Evolutionary conservation across 2,797 vertebrate species (phyloP).

Genomic region (Artibeus lituratus): DNA sequence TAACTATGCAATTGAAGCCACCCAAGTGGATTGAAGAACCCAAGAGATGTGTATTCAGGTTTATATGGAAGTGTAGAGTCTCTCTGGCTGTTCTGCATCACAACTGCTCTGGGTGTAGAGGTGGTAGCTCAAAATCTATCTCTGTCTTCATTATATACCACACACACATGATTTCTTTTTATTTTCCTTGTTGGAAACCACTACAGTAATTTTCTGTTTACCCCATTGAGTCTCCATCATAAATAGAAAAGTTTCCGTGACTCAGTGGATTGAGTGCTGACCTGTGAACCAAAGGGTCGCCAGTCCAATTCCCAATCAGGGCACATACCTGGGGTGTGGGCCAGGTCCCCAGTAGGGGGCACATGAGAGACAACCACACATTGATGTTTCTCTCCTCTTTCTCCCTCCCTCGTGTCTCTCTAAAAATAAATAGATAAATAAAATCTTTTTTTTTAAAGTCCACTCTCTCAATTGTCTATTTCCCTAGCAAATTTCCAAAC

Average conservation of each 20-base stretch:
- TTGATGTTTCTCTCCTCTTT: no score
- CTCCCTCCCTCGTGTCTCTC: no score
- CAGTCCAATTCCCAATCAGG: no score
- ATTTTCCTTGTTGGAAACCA: neutral
- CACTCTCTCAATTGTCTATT: neutral
- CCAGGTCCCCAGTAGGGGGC: no score
- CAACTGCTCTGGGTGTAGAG: neutral
- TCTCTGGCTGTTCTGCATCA: neutral
- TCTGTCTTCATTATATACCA: neutral
- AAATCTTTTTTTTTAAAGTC: neutral
- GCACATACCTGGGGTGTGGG: no score
- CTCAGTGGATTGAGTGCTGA: no score
- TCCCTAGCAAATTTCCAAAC: neutral
- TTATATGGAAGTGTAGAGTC: no score
- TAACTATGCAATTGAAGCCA: neutral
- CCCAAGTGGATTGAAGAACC: neutral
- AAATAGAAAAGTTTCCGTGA: no score
- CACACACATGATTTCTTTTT: neutral
- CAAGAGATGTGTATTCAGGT: neutral
- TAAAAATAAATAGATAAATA: no score
- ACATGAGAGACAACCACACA: no score
- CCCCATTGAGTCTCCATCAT: neutral
- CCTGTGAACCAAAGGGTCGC: no score
- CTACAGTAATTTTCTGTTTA: neutral
- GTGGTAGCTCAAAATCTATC: no score